Conservation (phyloP, 2,797 vertebrate genomes). For the Sebastes diaconus region DNA sequence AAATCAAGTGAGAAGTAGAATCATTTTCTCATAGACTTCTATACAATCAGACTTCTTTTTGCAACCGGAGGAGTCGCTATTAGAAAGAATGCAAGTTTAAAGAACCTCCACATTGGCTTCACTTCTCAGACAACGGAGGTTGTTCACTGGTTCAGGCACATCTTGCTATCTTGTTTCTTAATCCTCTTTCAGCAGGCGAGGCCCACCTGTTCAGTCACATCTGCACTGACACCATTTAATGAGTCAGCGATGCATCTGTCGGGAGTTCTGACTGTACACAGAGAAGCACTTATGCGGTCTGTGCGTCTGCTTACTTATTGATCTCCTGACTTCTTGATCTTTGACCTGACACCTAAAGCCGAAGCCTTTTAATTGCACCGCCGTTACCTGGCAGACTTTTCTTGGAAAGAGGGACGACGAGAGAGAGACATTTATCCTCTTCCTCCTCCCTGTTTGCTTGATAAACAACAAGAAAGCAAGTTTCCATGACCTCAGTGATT, state of each 20-base stretch:
- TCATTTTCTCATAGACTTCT: no score
- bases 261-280: neutral
- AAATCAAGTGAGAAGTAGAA: no score
- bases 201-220: constrained; percentile 59
- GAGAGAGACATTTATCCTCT: neutral
- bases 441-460: neutral
- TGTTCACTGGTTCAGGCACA: neutral
- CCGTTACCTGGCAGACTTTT: neutral
- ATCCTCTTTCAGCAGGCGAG: constrained; percentile 37
- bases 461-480: constrained; percentile 33
- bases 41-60: no score
- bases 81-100: no score
- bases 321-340: neutral
- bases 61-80: no score
- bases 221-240: constrained; percentile 34
- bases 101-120: no score
- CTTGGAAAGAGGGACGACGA: neutral
- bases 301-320: neutral
- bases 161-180: constrained; percentile 44
- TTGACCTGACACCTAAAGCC: neutral
- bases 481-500: constrained; percentile 46
- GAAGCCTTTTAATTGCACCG: neutral
- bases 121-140: no score
- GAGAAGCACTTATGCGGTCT: neutral
- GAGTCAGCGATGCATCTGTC: constrained; percentile 25